Conservation (phyloP, 2,113 vertebrate genomes). For the Bos taurus region ARS-UCD2.0 NC_037338.1:28432501-28433000, state of each 20-base stretch:
- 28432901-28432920: not conserved
- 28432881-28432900: not conserved
- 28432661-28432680: not conserved
- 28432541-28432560: not conserved
- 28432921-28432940: not conserved
- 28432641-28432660: not conserved
- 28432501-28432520: not conserved
- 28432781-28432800: not conserved
- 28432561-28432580: not conserved
- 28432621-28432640: not conserved
- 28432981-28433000: not conserved
- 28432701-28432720: not conserved
- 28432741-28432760: not conserved
- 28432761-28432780: not conserved
- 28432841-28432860: not conserved
- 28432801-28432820: not conserved
- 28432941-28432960: not conserved
- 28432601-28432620: not conserved
- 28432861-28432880: not conserved
- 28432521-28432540: not conserved
- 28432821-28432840: not conserved
- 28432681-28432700: not conserved
- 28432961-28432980: not conserved
- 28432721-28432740: not conserved
- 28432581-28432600: constrained; percentile 1